Base-by-base conservation (phyloP, 2,797 vertebrate species). In the Diplodus sargus region DNA sequence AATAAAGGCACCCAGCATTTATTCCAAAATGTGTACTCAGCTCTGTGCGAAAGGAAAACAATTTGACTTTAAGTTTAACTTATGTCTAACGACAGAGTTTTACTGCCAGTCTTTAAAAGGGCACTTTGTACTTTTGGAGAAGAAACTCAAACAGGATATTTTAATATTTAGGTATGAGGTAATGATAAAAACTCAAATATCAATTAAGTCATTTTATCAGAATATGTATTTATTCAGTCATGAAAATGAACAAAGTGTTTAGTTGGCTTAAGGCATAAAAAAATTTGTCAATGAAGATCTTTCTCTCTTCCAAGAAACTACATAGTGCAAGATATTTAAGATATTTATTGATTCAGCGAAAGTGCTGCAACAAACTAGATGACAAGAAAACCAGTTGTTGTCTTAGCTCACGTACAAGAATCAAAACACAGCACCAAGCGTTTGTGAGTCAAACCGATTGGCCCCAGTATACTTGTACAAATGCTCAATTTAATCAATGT, bases 331-430 rank as follows among this genome's bases (percentile, higher is more conserved):
- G n/a, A n/a, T 10, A 10, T 39, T 39, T 39, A 39, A 11, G 39
- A 39, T 11, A 39, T 39, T 0, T 39, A 9, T 39, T 10, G 9
- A 25, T 39, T 59, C 78, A 72, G 53, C 66, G 18, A 74, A 69
- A 70, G 43, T 68, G 45, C 12, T 16, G 63, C 51, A 71, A 69
- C 14, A 81, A 82, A 74, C 49, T 23, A 56, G 48, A 80, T 60
- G 51, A 74, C n/a, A 81, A 74, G 3, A 67, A 70, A 81, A 82
- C 58, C 63, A 52, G 71, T 84, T 76, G 75, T 56, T 59, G 59
- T 72, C 76, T 63, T 51, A 62, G 52, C 70, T 81, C 58, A 48
- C 77, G 70, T 82, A 39, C 54, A 73, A 79, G 52, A 67, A 49
- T 51, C 58, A 56, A 76, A 28, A 66, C 3, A 59, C 56, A 47